phyloP scores from a whole-genome alignment of 1,140 invertebrate species.

The Drosophila simulans region DNA sequence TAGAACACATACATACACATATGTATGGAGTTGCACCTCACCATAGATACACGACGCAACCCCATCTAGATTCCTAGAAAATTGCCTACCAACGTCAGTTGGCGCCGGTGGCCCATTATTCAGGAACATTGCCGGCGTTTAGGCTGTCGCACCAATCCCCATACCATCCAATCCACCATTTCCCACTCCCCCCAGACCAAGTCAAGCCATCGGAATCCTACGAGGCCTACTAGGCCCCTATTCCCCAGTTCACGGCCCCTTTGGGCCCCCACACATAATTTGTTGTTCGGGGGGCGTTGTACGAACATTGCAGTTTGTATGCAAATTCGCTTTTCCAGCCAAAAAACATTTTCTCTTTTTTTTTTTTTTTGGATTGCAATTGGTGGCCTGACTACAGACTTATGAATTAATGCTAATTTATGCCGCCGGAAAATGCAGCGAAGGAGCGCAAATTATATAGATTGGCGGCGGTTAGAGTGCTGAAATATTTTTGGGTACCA shows the following conservation, averaged over 20 bases:
- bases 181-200: not conserved
- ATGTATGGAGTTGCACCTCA: conserved; percentile 18
- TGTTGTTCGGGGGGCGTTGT: conserved; percentile 53
- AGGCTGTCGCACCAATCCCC: conserved; percentile 39
- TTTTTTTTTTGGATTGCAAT: conserved; percentile 22
- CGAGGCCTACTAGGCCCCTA: conserved; percentile 18
- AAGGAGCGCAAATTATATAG: conserved; percentile 52
- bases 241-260: not conserved
- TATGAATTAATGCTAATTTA: conserved; percentile 78
- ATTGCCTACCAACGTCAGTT: conserved; percentile 53
- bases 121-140: conserved; percentile 55
- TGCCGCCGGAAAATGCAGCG: conserved; percentile 64
- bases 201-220: not conserved
- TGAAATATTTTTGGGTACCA: conserved; percentile 16
- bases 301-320: conserved; percentile 61
- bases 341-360: conserved; percentile 56
- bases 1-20: not conserved
- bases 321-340: conserved; percentile 60
- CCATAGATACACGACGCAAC: conserved; percentile 16
- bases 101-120: conserved; percentile 60
- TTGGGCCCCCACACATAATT: conserved; percentile 23
- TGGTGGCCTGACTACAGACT: conserved; percentile 38
- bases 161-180: not conserved
- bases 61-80: conserved; percentile 56
- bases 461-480: conserved; percentile 14